Evolutionary conservation across 2,113 vertebrate species (phyloP).

Genomic region (Nanorana parkeri): DNA sequence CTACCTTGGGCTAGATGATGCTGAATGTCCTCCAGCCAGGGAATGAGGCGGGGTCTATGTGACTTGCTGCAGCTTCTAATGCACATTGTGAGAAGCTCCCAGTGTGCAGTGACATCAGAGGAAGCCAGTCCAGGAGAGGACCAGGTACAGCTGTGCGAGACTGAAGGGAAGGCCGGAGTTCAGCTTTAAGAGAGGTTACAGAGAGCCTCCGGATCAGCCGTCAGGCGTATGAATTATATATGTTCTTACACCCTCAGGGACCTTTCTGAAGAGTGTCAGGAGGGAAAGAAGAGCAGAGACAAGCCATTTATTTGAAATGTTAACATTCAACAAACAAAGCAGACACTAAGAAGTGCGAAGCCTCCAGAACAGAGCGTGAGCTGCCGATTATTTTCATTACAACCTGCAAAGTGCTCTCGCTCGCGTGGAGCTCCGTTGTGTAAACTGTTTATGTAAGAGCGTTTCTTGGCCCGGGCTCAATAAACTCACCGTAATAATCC

Average conservation of each 20-base stretch:
- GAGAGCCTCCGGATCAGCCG: background rate
- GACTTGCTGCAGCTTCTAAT: too few relatives aligned
- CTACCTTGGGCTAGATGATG: too few relatives aligned
- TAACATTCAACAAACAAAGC: conserved; percentile 75
- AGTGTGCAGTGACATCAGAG: too few relatives aligned
- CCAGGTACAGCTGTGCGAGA: too few relatives aligned
- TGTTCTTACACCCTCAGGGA: conserved; percentile 67
- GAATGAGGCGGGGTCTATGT: too few relatives aligned
- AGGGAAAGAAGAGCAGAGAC: conserved; percentile 64
- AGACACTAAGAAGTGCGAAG: conserved; percentile 69
- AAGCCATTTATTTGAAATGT: conserved; percentile 73
- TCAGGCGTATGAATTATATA: background rate
- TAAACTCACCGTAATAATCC: conserved; percentile 82
- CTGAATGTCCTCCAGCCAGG: too few relatives aligned
- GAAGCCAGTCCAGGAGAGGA: too few relatives aligned
- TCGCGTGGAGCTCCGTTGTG: conserved; percentile 76
- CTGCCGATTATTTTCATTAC: conserved; percentile 85
- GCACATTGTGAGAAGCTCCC: too few relatives aligned
- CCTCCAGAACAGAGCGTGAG: conserved; percentile 72
- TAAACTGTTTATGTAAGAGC: conserved; percentile 84
- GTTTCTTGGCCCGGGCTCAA: conserved; percentile 79
- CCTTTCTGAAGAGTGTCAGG: conserved; percentile 68
- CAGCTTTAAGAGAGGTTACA: background rate
- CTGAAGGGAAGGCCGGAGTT: too few relatives aligned
- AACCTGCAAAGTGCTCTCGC: conserved; percentile 74